Conservation (phyloP, 2,113 vertebrate genomes). For the Rhinolophus sinicus region DNA sequence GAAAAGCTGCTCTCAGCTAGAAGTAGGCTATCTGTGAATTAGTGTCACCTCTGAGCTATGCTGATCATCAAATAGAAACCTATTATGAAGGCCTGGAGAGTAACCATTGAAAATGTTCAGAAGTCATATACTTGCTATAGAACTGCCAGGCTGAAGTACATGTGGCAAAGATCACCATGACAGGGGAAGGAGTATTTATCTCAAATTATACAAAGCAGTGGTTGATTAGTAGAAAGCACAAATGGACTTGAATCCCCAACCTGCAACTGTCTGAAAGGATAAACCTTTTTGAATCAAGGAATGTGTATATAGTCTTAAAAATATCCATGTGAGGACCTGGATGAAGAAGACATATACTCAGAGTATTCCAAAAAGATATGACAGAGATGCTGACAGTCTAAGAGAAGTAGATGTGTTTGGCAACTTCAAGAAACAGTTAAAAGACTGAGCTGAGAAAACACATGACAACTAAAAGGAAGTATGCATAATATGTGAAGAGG, state of each 20-base stretch:
- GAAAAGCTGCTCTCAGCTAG: slow-evolving; percentile 41
- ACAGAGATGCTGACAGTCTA: not conserved
- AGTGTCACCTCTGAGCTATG: slow-evolving; percentile 51
- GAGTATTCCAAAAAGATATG: not conserved
- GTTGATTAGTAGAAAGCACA: not conserved
- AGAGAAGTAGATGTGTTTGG: not conserved
- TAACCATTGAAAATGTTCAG: not conserved
- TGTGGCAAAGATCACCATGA: not conserved
- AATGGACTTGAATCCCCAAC: not conserved
- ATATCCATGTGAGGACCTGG: not conserved
- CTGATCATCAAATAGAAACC: slow-evolving; percentile 52
- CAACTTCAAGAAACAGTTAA: not conserved
- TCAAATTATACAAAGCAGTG: not conserved
- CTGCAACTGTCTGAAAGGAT: not conserved
- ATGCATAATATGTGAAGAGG: not conserved
- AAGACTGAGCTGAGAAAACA: not conserved
- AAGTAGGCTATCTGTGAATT: slow-evolving; percentile 48
- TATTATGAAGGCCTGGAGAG: slow-evolving; percentile 10
- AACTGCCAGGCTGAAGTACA: not conserved
- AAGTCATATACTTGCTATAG: not conserved
- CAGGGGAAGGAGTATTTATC: not conserved
- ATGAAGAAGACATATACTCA: not conserved
- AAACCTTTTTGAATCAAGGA: not conserved
- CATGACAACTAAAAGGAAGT: not conserved
- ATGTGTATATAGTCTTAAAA: not conserved